Evolutionary conservation across 2,113 vertebrate species (phyloP).

Genomic region (Nanorana parkeri): DNA sequence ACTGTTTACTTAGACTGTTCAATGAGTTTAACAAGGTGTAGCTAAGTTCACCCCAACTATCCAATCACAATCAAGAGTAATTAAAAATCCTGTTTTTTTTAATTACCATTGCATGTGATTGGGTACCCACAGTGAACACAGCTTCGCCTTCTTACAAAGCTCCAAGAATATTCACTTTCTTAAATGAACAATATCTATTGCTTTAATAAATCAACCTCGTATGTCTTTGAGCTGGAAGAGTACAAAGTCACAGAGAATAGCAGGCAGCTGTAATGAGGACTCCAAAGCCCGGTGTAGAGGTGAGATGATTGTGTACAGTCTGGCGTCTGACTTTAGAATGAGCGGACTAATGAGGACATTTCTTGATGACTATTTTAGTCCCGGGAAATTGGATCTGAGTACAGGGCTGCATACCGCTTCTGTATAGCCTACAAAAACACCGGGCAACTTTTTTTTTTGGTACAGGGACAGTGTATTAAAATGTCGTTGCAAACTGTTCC

Average conservation of each 20-base stretch:
- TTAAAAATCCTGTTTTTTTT: background rate
- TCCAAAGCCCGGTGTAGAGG: background rate
- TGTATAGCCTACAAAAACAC: too few species aligned
- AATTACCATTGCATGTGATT: background rate
- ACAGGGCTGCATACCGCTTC: constrained; percentile 9
- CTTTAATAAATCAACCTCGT: too few species aligned
- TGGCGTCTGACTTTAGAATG: constrained; percentile 20
- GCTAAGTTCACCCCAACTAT: too few species aligned
- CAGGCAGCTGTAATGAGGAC: constrained; percentile 20
- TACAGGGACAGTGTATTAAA: too few species aligned
- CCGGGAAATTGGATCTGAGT: constrained; percentile 16
- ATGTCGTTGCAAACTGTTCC: too few species aligned
- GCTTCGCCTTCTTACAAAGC: too few species aligned
- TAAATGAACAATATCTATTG: too few species aligned
- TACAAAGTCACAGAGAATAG: constrained; percentile 43
- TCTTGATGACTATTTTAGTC: constrained; percentile 33
- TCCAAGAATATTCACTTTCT: too few species aligned
- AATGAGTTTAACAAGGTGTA: too few species aligned
- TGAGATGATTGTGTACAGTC: constrained; percentile 20
- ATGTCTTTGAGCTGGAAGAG: constrained; percentile 39
- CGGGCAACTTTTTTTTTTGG: too few species aligned
- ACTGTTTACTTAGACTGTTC: too few species aligned
- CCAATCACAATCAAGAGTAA: too few species aligned
- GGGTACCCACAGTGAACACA: constrained; percentile 29
- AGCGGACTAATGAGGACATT: constrained; percentile 38